Evolutionary conservation across 2,888 invertebrate genomes (phyloP), one percentile per base, ranked within the genome.

Genomic region (Ichneumoninae sp.): DNA sequence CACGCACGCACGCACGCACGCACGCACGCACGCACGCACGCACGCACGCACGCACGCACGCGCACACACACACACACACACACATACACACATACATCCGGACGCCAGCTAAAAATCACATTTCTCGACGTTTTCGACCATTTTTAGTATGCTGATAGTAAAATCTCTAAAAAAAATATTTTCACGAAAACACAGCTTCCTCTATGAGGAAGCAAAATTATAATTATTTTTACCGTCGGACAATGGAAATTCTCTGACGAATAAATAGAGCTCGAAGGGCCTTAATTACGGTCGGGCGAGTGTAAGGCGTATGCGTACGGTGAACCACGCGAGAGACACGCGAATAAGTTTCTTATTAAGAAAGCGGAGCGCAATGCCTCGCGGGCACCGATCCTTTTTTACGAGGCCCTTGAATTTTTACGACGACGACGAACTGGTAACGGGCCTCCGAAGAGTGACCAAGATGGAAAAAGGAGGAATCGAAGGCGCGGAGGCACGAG

Each of bases 361-460:
- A 76, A 65, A 40, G 19, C 75, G 52, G 66, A 60, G 76, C 19
- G 47, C 52, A 50, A 22, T 47, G 52, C 50, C 70, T 60, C 76
- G 47, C 65, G 69, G 74, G 74, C 65, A n/a, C 54, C 60, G 74
- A 66, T 65, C 65, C 74, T 71, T 84, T 79, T 72, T 57, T 77
- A 69, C 47, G 70, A 65, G 65, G 52, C 70, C 57, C 75, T 54
- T 57, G 81, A 33, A 79, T 82, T 82, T 84, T 82, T 84, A 82
- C 82, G 82, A 82, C 62, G 36, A 70, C 44, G 80, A 68, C 68
- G 74, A 62, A 47, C 44, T 60, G 19, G 47, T 44, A 60, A 40
- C 54, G 57, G 22, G 36, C 33, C 50, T 30, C 40, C 33, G 66
- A 78, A 65, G 22, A 52, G 62, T 33, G 79, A 70, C 40, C 40